A percentile compares a stretch with the other conserved stretches of the same genome.
Conservation (phyloP, 2,113 vertebrate species). For the Marmota flaviventris region DNA sequence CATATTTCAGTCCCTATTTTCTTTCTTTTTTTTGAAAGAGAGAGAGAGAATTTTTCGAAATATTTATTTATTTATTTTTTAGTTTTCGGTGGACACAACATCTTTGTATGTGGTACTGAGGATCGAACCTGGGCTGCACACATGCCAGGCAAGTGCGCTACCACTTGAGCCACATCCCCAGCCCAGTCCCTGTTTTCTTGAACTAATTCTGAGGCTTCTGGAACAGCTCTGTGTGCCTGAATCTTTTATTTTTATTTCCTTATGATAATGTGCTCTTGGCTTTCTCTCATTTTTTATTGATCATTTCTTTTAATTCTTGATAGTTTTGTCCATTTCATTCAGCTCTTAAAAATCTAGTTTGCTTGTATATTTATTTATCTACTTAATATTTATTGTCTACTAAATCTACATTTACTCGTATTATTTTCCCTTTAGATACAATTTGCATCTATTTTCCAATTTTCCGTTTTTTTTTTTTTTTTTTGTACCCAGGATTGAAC, state of each 20-base stretch:
- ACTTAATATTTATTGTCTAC: not conserved
- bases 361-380: not conserved
- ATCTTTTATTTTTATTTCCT: not conserved
- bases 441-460: not conserved
- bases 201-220: not conserved
- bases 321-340: not conserved
- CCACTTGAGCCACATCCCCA: too few relatives aligned
- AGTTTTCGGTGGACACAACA: too few relatives aligned
- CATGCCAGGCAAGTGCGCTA: too few relatives aligned
- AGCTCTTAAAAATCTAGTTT: not conserved
- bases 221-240: not conserved
- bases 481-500: too few relatives aligned
- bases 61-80: too few relatives aligned
- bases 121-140: too few relatives aligned
- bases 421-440: not conserved
- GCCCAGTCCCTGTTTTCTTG: not conserved
- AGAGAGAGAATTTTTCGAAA: too few relatives aligned
- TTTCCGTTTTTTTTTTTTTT: not conserved
- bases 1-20: not conserved
- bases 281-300: not conserved
- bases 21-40: too few relatives aligned
- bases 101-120: too few relatives aligned
- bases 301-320: slow-evolving; percentile 3
- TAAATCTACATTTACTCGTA: not conserved
- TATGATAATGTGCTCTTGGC: not conserved